Evolutionary conservation across 92 coral and sea anemone species (phyloP), one percentile per base, ranked within the genome.

Genomic region (Palythoa grandis): DNA sequence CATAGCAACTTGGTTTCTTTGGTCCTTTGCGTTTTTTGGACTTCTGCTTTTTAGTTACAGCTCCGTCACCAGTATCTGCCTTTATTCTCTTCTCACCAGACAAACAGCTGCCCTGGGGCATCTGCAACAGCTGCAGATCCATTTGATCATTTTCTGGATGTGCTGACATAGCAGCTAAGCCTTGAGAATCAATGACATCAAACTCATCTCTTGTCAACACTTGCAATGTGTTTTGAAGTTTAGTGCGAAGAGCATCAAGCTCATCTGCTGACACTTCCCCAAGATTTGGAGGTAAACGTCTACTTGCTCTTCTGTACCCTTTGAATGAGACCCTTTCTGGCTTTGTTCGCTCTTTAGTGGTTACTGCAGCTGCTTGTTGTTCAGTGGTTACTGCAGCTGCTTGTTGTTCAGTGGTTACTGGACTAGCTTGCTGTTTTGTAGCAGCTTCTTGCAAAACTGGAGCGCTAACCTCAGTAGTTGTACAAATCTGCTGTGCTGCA

Each of bases 1-100:
- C 84, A 84, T 93, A 93, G 43, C 97, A 93, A 23, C 88, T 63
- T 25, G 88, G 83, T 73, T 80, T 80, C 74, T 67, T 80, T 67
- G 85, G 74, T 16, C 74, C 74, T 80, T 80, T 80, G 7, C 65
- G 74, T 19, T 68, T 80, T 38, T 80, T 80, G 37, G 85, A 80
- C 61, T 67, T 80, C 12, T 58, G 47, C 60, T 20, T 80, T 24
- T 22, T 56, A 54, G 63, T 23, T 2, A 16, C 4, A 0, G 57
- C 3, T 7, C 74, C 74, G 15, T 80, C 74, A 23, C 12, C 61
- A 66, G 25, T 67, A 9, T 65, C 85, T 68, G 60, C 22, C 3
- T 13, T 48, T 65, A 80, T 20, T 48, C 85, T 80, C 63, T 80
- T 80, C 74, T 80, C 85, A 66, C 72, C 73, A 25, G 85, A 40